Conservation (phyloP, 2,888 invertebrate genomes). For the Drosophila birchii region DNA sequence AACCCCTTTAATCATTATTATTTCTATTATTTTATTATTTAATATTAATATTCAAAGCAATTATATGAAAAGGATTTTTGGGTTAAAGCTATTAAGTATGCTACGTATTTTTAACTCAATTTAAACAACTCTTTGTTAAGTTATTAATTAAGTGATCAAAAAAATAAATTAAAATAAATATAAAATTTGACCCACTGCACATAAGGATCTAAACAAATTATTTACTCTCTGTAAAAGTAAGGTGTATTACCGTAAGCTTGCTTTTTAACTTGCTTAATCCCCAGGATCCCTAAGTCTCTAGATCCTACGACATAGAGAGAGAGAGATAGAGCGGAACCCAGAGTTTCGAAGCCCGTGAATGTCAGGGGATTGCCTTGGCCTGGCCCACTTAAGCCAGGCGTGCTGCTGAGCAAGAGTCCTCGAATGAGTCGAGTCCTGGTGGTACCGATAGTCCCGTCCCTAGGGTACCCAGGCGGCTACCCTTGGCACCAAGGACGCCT, state of each 20-base stretch:
- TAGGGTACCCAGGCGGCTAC: background rate
- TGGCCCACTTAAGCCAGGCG: constrained; percentile 53
- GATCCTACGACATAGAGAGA: background rate
- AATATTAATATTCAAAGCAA: background rate
- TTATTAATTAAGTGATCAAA: background rate
- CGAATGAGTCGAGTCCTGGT: background rate
- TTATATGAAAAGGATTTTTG: background rate
- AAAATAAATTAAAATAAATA: background rate
- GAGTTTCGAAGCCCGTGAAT: background rate
- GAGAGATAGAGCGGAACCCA: background rate
- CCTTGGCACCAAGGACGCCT: constrained; percentile 13
- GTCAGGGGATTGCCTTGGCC: constrained; percentile 22
- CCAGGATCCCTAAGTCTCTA: constrained; percentile 4
- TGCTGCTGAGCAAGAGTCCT: constrained; percentile 18
- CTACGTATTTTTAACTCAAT: too few species aligned
- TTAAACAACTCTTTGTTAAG: too few species aligned
- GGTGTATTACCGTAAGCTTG: background rate
- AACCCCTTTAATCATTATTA: background rate
- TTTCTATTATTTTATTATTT: background rate
- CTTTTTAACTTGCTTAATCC: constrained; percentile 14
- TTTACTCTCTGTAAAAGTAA: background rate
- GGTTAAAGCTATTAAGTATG: background rate
- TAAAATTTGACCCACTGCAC: background rate
- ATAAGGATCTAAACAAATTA: background rate
- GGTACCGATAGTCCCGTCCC: background rate